Evolutionary conservation across 2,888 invertebrate species (phyloP).

Genomic region (Philopedon plagiatum): DNA sequence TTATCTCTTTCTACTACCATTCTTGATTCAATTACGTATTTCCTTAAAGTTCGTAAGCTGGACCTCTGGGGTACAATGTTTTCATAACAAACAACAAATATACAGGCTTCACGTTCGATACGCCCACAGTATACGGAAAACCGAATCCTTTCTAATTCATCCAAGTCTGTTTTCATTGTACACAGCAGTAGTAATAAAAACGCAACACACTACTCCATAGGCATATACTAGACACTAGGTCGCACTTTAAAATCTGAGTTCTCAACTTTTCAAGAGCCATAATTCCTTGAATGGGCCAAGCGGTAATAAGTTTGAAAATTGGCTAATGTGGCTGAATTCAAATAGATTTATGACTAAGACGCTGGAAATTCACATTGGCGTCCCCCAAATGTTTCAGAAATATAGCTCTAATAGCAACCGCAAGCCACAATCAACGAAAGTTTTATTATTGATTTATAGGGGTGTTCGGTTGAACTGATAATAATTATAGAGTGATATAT

Average conservation of each 20-base stretch:
- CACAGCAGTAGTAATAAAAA: too few relatives aligned
- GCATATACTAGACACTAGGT: too few relatives aligned
- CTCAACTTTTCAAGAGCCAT: neutral
- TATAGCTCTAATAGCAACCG: constrained; percentile 30
- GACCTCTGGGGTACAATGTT: too few relatives aligned
- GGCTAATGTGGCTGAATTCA: constrained; percentile 16
- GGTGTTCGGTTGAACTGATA: constrained; percentile 15
- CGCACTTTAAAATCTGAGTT: neutral
- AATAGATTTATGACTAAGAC: constrained; percentile 32
- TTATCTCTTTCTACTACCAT: too few relatives aligned
- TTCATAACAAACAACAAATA: too few relatives aligned
- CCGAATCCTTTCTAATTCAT: too few relatives aligned
- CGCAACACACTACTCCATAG: too few relatives aligned
- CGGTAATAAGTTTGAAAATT: constrained; percentile 25
- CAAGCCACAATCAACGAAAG: constrained; percentile 32
- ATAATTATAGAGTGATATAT: constrained; percentile 22
- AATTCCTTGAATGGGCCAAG: constrained; percentile 2
- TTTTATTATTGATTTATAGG: constrained; percentile 37
- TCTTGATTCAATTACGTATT: too few relatives aligned
- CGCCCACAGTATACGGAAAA: too few relatives aligned
- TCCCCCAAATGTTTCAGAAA: constrained; percentile 18
- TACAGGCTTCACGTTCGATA: too few relatives aligned
- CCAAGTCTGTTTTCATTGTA: too few relatives aligned
- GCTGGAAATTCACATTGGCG: constrained; percentile 18
- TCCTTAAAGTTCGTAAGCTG: too few relatives aligned